A percentile compares a stretch with the other conserved stretches of the same genome.
Evolutionary conservation across 2,113 vertebrate genomes (phyloP).

Genomic region (Sinocyclocheilus anshuiensis): DNA sequence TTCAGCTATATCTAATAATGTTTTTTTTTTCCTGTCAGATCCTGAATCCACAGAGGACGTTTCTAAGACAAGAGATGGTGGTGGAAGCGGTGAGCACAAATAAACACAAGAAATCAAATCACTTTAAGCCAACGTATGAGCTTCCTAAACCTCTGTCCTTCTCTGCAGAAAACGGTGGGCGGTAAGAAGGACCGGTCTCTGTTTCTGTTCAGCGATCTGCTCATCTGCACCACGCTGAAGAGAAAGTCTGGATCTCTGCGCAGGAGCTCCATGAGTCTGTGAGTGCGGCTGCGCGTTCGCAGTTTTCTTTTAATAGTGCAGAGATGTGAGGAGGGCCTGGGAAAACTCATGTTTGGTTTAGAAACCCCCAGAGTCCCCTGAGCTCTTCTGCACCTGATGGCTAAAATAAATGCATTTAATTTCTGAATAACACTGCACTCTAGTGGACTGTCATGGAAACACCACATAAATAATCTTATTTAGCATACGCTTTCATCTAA

Average conservation of each 20-base stretch:
- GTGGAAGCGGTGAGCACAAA: conserved; percentile 88
- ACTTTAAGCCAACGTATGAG: neutral
- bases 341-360: conserved; percentile 29
- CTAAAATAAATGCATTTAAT: neutral
- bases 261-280: conserved; percentile 98
- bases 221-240: conserved; percentile 96
- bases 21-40: conserved; percentile 75
- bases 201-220: conserved; percentile 95
- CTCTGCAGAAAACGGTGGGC: conserved; percentile 86
- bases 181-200: conserved; percentile 98
- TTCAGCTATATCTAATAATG: neutral
- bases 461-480: neutral
- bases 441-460: conserved; percentile 28
- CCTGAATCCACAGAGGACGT: conserved; percentile 90
- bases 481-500: neutral
- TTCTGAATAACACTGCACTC: conserved; percentile 39
- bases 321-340: conserved; percentile 34
- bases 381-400: neutral
- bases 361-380: conserved; percentile 15
- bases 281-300: conserved; percentile 55
- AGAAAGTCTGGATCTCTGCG: conserved; percentile 96
- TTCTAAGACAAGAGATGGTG: conserved; percentile 97
- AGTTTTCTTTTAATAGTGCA: conserved; percentile 29
- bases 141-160: neutral
- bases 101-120: neutral